A percentile compares a stretch with the other conserved stretches of the same genome.
phyloP scores from a whole-genome alignment of 2,888 invertebrate genomes.

The Penaeus monodon region DNA sequence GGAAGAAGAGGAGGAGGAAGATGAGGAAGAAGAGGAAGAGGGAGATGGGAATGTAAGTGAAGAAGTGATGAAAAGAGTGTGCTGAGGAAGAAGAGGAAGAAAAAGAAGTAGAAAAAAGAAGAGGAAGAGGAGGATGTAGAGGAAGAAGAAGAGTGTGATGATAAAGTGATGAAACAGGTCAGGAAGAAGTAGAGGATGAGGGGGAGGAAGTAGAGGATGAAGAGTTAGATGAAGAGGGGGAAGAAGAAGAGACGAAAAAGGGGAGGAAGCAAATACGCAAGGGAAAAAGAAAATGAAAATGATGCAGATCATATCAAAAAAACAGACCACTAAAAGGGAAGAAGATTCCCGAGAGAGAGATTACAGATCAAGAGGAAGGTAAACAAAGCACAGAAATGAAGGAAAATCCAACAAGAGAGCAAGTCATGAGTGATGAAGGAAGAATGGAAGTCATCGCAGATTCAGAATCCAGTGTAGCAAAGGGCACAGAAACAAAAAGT shows the following conservation, averaged over 20 bases:
- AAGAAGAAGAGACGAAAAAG: background rate
- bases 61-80: background rate
- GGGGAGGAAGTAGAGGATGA: background rate
- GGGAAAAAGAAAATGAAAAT: too few species aligned
- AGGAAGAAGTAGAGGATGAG: background rate
- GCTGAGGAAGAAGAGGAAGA: background rate
- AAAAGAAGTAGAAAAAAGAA: background rate
- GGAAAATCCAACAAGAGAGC: background rate
- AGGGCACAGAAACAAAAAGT: too few species aligned
- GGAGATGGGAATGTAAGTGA: background rate
- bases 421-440: too few species aligned
- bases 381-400: background rate
- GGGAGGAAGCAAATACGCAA: background rate
- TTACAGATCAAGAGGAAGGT: background rate
- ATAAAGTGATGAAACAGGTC: background rate
- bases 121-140: background rate
- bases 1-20: background rate
- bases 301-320: too few species aligned
- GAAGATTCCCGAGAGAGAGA: background rate
- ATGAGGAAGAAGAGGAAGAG: slow-evolving; percentile 2
- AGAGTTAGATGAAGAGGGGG: too few species aligned
- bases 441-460: too few species aligned
- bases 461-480: too few species aligned
- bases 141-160: background rate
- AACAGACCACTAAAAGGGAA: too few species aligned